These are phyloP conservation scores for Drosophila punjabiensis DNA, from an alignment of 1,140 invertebrate species.

Conservation along the genomic window DNA sequence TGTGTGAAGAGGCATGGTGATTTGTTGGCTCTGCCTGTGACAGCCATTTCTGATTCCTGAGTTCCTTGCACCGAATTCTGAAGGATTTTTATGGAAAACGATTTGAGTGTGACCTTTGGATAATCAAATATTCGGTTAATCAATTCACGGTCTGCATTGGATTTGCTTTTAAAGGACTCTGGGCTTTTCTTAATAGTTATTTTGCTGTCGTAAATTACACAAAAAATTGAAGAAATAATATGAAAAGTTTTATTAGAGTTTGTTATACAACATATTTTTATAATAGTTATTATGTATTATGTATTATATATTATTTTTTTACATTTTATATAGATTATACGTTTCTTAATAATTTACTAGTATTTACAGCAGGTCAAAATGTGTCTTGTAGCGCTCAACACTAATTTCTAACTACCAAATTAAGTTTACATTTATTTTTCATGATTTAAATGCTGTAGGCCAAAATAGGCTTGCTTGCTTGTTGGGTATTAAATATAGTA, in stretches of 20 bases:
- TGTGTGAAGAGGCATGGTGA: slow-evolving; percentile 54
- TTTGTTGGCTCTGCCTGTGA: slow-evolving; percentile 55
- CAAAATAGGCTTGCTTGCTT: too few species aligned
- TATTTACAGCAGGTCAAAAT: too few species aligned
- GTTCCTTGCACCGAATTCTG: slow-evolving; percentile 5
- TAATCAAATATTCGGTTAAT: slow-evolving; percentile 31
- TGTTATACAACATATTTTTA: background rate
- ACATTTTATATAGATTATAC: background rate
- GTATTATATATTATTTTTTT: too few species aligned
- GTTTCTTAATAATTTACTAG: too few species aligned
- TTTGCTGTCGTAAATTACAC: too few species aligned
- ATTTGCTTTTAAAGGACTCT: too few species aligned
- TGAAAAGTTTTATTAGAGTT: background rate
- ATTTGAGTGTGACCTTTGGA: slow-evolving; percentile 30
- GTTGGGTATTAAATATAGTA: too few species aligned
- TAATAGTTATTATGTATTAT: background rate
- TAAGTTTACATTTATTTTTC: too few species aligned
- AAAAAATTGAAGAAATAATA: background rate
- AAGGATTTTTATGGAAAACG: slow-evolving; percentile 17
- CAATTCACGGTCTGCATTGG: background rate
- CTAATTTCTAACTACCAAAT: too few species aligned
- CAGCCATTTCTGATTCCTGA: slow-evolving; percentile 42
- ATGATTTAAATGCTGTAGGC: too few species aligned
- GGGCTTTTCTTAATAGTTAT: background rate
- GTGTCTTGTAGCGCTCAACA: too few species aligned